Conservation (phyloP, 2,888 invertebrate species). For the Selenia dentaria region DNA sequence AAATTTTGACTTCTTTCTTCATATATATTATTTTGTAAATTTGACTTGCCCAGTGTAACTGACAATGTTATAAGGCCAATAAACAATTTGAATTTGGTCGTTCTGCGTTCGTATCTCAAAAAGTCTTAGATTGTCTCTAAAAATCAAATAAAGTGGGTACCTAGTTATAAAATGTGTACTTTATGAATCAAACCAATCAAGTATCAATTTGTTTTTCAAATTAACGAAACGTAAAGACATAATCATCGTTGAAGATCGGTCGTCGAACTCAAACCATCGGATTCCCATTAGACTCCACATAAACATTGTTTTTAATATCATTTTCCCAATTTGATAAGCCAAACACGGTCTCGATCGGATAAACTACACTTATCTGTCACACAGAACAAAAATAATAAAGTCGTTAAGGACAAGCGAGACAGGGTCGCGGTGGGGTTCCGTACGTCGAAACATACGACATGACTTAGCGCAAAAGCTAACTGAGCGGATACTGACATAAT, state of each 20-base stretch:
- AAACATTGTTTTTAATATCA: conserved; percentile 22
- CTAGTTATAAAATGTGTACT: too few species aligned
- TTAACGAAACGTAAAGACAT: not conserved
- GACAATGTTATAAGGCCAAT: too few species aligned
- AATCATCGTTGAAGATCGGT: conserved; percentile 1
- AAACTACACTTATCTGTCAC: conserved; percentile 17
- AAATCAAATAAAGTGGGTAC: too few species aligned
- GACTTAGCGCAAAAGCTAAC: too few species aligned
- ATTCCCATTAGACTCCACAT: conserved; percentile 16
- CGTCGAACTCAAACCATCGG: conserved; percentile 5
- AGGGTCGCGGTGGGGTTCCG: not conserved
- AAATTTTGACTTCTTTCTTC: too few species aligned
- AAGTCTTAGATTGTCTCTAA: too few species aligned
- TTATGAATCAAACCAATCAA: not conserved
- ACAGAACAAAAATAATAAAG: conserved; percentile 3
- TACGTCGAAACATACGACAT: too few species aligned
- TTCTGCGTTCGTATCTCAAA: too few species aligned
- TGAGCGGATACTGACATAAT: too few species aligned
- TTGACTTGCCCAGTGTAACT: too few species aligned
- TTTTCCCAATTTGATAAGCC: conserved; percentile 21
- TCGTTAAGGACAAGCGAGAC: not conserved
- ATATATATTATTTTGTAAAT: too few species aligned
- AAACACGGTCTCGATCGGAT: conserved; percentile 16
- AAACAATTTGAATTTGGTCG: too few species aligned
- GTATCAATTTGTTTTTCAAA: not conserved